Evolutionary conservation across 2,888 invertebrate species (phyloP), one percentile per base, ranked within the genome.

Genomic region (Ypsolopha scabrella): DNA sequence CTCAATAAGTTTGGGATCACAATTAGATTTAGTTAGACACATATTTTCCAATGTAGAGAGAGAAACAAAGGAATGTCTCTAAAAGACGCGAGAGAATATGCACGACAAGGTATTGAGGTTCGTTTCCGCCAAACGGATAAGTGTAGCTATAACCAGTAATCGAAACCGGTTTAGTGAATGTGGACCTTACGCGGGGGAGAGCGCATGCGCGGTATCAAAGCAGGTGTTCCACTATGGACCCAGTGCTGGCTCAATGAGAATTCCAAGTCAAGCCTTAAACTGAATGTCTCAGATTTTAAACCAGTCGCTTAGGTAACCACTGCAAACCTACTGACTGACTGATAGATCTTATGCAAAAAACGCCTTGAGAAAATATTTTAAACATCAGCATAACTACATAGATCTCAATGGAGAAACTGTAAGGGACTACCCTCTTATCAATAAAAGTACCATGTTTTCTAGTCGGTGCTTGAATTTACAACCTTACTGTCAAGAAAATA

Each of bases 91-190:
- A 11, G 38, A 37, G 38, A 48, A 48, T 50, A 50, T 43, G 35
- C 35, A 35, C 41, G 35, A 41, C 35, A 43, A 50, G 52, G 43
- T 55, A 50, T 52, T 45, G 53, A 55, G 72, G 73, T 79, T 75
- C 72, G 79, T 83, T 85, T 83, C 82, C 85, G 85, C 81, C 80
- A 80, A 80, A 82, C 75, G 75, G 72, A 80, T 78, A 80, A 77
- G 80, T 79, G 79, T 70, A 75, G 79, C 71, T 75, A 83, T 80
- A 85, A 85, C 86, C 85, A 72, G 86, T 81, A 85, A 82, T 80
- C 75, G 71, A 68, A 86, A 86, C 85, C 85, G 85, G 85, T 86
- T 85, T 76, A 60, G 68, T 74, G 77, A 75, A 80, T 75, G 82
- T 80, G 78, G 80, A 79, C 76, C 24, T 80, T 77, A 80, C 80